A percentile compares a stretch with the other conserved stretches of the same genome.
These are phyloP conservation scores for Tetramorium parvispinum DNA, from an alignment of 1,140 invertebrate species.

Conservation along the genomic window DNA sequence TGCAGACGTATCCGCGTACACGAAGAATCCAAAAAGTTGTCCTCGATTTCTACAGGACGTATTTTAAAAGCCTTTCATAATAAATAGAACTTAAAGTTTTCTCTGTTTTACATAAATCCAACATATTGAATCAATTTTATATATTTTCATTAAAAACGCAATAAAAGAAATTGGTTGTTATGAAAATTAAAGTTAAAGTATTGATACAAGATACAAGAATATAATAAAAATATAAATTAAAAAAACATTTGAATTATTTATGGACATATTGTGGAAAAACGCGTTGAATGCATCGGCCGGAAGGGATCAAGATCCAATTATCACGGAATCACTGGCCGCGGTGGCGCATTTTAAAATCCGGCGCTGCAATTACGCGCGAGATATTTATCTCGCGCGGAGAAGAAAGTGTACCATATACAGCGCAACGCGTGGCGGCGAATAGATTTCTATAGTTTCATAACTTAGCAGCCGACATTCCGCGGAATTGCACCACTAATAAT, in stretches of 20 bases:
- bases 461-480: conserved; percentile 81
- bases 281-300: not conserved
- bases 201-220: not conserved
- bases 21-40: not conserved
- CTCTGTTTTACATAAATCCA: not conserved
- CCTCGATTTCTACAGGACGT: not conserved
- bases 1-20: not conserved
- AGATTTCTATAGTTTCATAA: conserved; percentile 82
- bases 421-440: conserved; percentile 67
- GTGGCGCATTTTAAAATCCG: conserved; percentile 63
- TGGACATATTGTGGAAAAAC: not conserved
- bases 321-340: conserved; percentile 53
- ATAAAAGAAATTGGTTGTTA: not conserved
- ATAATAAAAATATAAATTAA: not conserved
- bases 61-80: not conserved
- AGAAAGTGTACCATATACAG: conserved; percentile 72
- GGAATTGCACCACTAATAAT: conserved; percentile 81
- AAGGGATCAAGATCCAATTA: conserved; percentile 46
- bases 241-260: conserved; percentile 45
- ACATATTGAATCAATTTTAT: not conserved
- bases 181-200: not conserved
- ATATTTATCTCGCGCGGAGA: conserved; percentile 70
- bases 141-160: not conserved
- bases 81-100: not conserved
- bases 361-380: conserved; percentile 66